Evolutionary conservation across 2,113 vertebrate species (phyloP).

Genomic region (Heloderma charlesbogerti): DNA sequence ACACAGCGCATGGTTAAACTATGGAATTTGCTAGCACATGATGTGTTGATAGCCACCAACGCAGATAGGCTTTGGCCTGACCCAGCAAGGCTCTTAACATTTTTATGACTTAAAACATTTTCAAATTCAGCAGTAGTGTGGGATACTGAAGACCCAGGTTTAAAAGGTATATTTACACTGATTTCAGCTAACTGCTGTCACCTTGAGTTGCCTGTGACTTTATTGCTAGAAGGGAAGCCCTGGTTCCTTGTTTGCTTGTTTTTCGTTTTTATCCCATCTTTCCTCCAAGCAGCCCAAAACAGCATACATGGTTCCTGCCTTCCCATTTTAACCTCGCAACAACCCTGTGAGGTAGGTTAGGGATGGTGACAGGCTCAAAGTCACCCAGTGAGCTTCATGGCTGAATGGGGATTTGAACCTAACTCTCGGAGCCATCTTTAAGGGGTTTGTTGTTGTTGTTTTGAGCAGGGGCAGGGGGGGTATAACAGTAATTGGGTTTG

Average conservation of each 20-base stretch:
- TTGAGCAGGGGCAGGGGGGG: too few relatives aligned
- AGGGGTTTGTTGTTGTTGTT: not conserved
- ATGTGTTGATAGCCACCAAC: not conserved
- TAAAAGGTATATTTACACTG: not conserved
- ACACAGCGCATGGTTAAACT: not conserved
- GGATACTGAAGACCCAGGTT: not conserved
- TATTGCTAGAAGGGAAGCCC: too few relatives aligned
- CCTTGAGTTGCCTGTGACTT: not conserved
- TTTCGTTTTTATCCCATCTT: not conserved
- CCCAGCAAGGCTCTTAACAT: not conserved
- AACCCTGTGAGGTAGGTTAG: not conserved
- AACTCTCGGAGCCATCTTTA: not conserved
- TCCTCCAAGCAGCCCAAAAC: too few relatives aligned
- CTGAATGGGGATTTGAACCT: not conserved
- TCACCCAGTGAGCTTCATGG: not conserved
- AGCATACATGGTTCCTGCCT: not conserved
- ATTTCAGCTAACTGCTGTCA: not conserved
- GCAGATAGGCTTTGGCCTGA: not conserved
- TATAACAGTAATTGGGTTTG: not conserved
- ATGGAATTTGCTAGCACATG: not conserved
- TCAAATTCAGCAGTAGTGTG: not conserved
- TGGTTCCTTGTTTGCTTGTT: not conserved
- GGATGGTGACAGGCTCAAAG: not conserved
- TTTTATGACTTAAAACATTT: not conserved
- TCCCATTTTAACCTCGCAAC: not conserved